Conservation (phyloP, 2,888 invertebrate species). For the Hybos culiciformis region DNA sequence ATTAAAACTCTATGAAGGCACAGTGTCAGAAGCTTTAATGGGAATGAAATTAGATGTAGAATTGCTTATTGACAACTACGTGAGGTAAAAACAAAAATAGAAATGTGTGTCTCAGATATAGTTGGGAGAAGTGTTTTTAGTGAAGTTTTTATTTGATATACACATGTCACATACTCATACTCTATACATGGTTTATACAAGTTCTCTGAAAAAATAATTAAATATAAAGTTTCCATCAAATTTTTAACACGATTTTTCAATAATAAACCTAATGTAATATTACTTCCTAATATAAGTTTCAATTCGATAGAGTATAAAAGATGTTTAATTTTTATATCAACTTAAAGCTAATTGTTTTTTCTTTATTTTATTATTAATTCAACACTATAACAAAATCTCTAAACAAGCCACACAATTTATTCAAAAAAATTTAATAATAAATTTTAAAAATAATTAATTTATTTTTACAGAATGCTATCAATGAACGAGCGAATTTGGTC, state of each 20-base stretch:
- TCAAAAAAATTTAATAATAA: not conserved
- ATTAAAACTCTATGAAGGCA: conserved; percentile 51
- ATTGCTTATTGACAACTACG: conserved; percentile 69
- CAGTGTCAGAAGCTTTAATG: conserved; percentile 64
- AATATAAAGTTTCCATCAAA: not conserved
- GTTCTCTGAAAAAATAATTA: not conserved
- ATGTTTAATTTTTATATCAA: not conserved
- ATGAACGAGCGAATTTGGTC: conserved; percentile 79
- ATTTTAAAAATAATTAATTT: conserved; percentile 1
- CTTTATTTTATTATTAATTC: no score
- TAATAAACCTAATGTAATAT: no score
- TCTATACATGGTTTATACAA: no score
- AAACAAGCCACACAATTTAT: no score
- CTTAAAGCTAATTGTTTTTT: not conserved
- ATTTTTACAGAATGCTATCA: conserved; percentile 48
- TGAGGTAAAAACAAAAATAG: conserved; percentile 30
- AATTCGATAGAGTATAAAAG: no score
- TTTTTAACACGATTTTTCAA: not conserved
- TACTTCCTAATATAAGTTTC: no score
- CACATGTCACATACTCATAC: no score
- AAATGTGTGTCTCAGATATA: not conserved
- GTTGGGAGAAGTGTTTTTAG: no score
- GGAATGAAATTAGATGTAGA: conserved; percentile 64
- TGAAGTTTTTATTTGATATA: no score
- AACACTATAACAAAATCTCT: no score